These are phyloP conservation scores for Tiliqua scincoides DNA, from an alignment of 2,113 vertebrate species.

Conservation along the genomic window DNA sequence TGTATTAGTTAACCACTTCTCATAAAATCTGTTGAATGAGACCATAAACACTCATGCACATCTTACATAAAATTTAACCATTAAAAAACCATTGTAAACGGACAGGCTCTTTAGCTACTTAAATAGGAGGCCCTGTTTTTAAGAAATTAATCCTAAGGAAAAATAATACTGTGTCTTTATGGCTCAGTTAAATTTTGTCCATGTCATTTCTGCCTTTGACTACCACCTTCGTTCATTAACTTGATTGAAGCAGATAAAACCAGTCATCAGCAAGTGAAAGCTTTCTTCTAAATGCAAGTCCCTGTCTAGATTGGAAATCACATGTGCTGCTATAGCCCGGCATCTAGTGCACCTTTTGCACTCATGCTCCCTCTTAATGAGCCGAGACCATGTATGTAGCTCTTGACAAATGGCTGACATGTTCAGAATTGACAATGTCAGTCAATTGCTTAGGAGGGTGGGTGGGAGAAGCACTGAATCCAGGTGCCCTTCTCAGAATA, in stretches of 20 bases:
- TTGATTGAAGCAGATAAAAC: conserved; percentile 50
- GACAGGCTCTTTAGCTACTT: conserved; percentile 57
- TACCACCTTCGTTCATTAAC: conserved; percentile 47
- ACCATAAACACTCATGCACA: conserved; percentile 64
- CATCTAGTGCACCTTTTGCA: neutral
- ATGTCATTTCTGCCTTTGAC: conserved; percentile 50
- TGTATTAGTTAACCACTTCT: conserved; percentile 58
- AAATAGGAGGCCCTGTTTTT: conserved; percentile 52
- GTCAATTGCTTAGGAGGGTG: neutral
- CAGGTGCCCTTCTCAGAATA: neutral
- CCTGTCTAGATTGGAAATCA: neutral
- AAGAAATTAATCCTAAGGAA: conserved; percentile 35
- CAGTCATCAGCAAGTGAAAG: neutral
- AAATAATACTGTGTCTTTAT: conserved; percentile 37
- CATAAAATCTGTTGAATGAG: conserved; percentile 67
- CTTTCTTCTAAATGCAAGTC: neutral
- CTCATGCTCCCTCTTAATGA: neutral
- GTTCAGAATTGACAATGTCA: neutral
- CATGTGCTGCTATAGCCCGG: neutral
- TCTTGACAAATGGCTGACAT: neutral
- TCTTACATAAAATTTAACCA: conserved; percentile 60
- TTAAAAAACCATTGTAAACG: conserved; percentile 62
- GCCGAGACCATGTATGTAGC: neutral
- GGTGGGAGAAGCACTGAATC: neutral
- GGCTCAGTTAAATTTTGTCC: conserved; percentile 16